Evolutionary conservation across 2,113 vertebrate species (phyloP), one percentile per base, ranked within the genome.

Genomic region (Anolis sagrei): DNA sequence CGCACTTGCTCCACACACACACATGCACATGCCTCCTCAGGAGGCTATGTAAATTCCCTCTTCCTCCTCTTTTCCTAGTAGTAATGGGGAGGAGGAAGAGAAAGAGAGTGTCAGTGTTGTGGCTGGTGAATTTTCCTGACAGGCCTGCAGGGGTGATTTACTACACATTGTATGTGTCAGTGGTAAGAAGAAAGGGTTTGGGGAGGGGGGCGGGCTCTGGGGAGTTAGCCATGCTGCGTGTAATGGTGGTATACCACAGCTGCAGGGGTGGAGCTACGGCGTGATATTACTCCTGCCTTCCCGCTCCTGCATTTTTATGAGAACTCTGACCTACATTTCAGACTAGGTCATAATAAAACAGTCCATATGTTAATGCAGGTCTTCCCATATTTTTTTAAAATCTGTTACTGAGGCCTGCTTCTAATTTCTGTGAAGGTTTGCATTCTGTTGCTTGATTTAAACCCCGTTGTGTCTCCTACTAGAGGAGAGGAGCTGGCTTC

Each of bases 261-360:
- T 83, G 87, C 81, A 79, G 86, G 88, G 88, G 83, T 82, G 89
- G 91, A 0, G 54, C 92, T 10, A 78, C 54, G 10, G n/a, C 27
- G 13, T 29, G 48, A 36, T 83, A 29, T 58, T 87, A 82, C 4
- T 11, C 83, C 79, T 85, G 83, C 76, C 76, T 88, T 72, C 49
- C 82, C 74, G 54, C 87, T 87, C 85, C 89, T 90, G 93, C 92
- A 89, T 93, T 87, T 92, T 91, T 88, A 92, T 91, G 92, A 94
- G 94, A 90, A 49, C 76, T 82, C 7, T 93, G 95, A 94, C 94
- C 94, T 93, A 93, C 95, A 93, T 94, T 84, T 93, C 92, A 88
- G 86, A 86, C 93, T 91, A 87, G 93, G 92, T 90, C 93, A 88
- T 86, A 62, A 70, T 87, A 90, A 92, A 85, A 90, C 87, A 66